Percentiles rank a stretch among this genome's conserved stretches.
Conservation (phyloP, 1,140 invertebrate species). For the Delia radicum region DNA sequence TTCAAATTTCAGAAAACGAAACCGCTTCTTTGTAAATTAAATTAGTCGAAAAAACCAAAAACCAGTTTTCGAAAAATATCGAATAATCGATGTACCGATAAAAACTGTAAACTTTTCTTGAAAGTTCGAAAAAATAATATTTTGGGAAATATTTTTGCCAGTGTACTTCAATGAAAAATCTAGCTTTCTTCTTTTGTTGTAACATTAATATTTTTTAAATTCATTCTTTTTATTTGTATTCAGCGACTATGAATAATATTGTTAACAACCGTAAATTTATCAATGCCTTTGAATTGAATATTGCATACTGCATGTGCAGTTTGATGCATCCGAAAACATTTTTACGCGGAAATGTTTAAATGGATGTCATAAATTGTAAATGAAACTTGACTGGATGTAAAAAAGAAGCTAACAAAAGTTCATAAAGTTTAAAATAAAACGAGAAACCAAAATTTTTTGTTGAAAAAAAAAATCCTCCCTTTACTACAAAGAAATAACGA, state of each 20-base stretch:
- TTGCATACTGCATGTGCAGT: constrained; percentile 2
- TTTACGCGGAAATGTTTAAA: constrained; percentile 11
- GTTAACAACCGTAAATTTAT: constrained; percentile 2
- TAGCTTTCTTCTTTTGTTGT: too few species aligned
- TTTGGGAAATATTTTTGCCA: too few species aligned
- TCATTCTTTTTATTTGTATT: background rate
- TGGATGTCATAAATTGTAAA: constrained; percentile 17
- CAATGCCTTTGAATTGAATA: background rate
- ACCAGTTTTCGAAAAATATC: too few species aligned
- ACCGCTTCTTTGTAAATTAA: too few species aligned
- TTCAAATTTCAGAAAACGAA: too few species aligned
- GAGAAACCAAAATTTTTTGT: too few species aligned
- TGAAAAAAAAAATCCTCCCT: background rate
- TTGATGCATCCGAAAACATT: constrained; percentile 13
- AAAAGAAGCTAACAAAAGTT: background rate
- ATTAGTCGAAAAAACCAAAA: too few species aligned
- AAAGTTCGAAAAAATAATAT: too few species aligned
- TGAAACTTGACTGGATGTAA: background rate
- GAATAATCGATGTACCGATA: too few species aligned
- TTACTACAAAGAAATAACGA: background rate
- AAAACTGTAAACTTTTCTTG: too few species aligned
- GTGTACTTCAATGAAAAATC: too few species aligned
- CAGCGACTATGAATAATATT: background rate
- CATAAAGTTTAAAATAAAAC: background rate
- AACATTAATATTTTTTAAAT: too few species aligned